phyloP scores from a whole-genome alignment of 2,888 invertebrate species.

The Anorthoa munda region DNA sequence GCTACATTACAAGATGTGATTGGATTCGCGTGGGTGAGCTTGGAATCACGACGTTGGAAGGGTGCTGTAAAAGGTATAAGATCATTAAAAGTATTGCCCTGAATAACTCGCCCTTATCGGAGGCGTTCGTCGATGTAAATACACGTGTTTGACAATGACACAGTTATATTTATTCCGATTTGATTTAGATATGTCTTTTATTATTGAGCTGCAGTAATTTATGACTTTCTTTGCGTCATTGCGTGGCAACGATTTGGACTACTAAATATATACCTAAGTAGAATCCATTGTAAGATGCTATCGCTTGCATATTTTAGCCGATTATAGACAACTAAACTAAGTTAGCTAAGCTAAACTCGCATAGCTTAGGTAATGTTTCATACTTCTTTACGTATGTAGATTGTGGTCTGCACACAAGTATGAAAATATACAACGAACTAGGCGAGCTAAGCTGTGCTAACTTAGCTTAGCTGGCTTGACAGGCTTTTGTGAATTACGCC shows the following conservation, averaged over 20 bases:
- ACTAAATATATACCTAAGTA: not conserved
- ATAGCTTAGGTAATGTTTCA: not conserved
- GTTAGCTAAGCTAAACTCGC: not conserved
- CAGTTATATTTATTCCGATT: constrained; percentile 7
- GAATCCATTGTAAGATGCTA: not conserved
- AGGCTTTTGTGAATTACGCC: not conserved
- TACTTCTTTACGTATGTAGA: not conserved
- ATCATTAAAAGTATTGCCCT: constrained; percentile 56
- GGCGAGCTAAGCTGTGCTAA: not conserved
- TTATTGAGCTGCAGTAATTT: not conserved
- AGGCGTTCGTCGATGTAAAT: not conserved
- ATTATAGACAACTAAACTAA: not conserved
- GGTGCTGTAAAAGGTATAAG: constrained; percentile 28
- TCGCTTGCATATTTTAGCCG: not conserved
- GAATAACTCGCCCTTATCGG: constrained; percentile 39
- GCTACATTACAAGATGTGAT: constrained; percentile 38
- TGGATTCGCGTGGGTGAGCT: constrained; percentile 39
- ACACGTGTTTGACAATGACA: constrained; percentile 38
- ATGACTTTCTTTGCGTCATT: not conserved
- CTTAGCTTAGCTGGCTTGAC: not conserved
- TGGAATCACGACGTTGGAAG: constrained; percentile 29
- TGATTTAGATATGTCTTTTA: not conserved
- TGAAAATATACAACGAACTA: too few relatives aligned
- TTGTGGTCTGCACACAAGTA: too few relatives aligned
- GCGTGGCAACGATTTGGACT: not conserved